Evolutionary conservation across 2,797 vertebrate genomes (phyloP).

Genomic region (Malurus leucopterus): DNA sequence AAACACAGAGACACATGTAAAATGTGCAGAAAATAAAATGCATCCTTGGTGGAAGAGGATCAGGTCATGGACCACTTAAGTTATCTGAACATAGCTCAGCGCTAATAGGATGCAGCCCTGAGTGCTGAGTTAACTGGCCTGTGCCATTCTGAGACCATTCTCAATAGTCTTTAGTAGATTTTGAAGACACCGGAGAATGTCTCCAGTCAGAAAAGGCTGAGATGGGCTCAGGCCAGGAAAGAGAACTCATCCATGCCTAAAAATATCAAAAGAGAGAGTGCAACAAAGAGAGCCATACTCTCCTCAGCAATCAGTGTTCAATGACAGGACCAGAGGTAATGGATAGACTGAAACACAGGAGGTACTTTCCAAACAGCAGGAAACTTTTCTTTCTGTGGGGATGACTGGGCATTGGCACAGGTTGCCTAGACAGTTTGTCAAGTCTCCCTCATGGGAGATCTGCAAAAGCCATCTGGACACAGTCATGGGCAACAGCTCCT

Average conservation of each 20-base stretch:
- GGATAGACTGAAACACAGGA: neutral
- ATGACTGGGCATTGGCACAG: neutral
- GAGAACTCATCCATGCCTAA: neutral
- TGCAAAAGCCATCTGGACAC: neutral
- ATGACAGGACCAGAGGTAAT: neutral
- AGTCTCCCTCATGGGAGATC: accelerated
- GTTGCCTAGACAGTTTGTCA: accelerated
- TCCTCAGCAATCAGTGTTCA: neutral
- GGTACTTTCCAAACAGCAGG: neutral
- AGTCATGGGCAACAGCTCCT: neutral
- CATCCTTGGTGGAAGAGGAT: neutral
- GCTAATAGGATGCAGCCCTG: neutral
- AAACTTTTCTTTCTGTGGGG: neutral
- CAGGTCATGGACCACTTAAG: neutral
- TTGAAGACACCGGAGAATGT: neutral
- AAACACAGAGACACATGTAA: neutral
- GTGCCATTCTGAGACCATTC: neutral
- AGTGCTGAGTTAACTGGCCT: neutral
- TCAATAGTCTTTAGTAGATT: neutral
- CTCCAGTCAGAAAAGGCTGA: neutral
- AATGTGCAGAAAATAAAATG: neutral
- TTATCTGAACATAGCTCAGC: neutral
- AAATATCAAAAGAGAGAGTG: neutral
- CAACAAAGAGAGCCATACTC: neutral
- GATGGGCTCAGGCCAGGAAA: neutral